A percentile compares a stretch with the other conserved stretches of the same genome.
Evolutionary conservation across 2,113 vertebrate genomes (phyloP).

Genomic region (Cichladusa arquata): DNA sequence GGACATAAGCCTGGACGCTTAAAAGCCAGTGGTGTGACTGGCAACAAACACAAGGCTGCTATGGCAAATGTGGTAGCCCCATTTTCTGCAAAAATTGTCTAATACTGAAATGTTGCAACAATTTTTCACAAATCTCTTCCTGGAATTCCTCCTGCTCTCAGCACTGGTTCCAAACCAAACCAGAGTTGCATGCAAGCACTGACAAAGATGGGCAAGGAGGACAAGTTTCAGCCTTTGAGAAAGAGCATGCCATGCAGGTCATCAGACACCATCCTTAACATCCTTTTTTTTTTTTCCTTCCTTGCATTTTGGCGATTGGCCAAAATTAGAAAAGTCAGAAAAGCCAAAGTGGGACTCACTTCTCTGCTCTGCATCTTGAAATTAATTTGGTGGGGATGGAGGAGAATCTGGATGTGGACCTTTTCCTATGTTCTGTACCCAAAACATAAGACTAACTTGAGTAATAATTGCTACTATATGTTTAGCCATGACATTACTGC

Average conservation of each 20-base stretch:
- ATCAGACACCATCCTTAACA: background rate
- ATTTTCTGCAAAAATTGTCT: background rate
- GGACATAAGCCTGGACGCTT: background rate
- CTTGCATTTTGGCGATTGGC: background rate
- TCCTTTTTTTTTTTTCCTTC: background rate
- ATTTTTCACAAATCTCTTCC: background rate
- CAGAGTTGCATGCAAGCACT: background rate
- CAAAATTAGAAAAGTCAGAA: background rate
- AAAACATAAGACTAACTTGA: background rate
- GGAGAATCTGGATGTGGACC: background rate
- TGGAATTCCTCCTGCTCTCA: background rate
- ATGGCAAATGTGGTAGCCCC: background rate
- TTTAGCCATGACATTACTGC: background rate
- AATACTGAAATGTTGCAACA: background rate
- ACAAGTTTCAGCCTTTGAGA: background rate
- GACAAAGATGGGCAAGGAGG: background rate
- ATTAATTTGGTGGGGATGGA: background rate
- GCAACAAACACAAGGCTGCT: background rate
- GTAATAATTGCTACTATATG: background rate
- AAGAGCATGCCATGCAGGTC: background rate
- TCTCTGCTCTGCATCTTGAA: background rate
- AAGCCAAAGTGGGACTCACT: background rate
- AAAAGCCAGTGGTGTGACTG: background rate
- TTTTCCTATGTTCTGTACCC: background rate
- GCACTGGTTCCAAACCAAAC: background rate